Conservation (phyloP, 2,797 vertebrate species). For the Notolabrus celidotus region DNA sequence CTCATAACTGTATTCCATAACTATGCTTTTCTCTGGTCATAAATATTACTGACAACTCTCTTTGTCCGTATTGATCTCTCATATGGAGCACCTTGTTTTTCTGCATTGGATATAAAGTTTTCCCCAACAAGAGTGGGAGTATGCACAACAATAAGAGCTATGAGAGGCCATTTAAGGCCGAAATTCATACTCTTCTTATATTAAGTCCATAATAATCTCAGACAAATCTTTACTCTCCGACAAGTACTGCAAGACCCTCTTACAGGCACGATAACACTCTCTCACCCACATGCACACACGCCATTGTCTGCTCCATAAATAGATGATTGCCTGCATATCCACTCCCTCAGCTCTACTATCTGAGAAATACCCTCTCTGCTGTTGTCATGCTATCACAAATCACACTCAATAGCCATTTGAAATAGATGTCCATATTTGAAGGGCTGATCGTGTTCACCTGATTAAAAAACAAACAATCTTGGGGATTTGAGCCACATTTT, state of each 20-base stretch:
- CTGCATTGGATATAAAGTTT: conserved; percentile 14
- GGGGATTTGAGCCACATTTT: not conserved
- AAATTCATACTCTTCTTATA: not conserved
- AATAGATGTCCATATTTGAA: not conserved
- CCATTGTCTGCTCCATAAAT: not conserved
- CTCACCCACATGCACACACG: not conserved
- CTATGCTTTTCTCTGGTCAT: too few relatives aligned
- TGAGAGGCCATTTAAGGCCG: not conserved
- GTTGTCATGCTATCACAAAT: not conserved
- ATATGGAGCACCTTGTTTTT: not conserved
- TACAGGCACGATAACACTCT: not conserved
- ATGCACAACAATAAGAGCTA: not conserved
- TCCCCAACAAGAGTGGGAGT: not conserved
- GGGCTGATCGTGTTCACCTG: not conserved
- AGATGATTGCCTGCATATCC: not conserved
- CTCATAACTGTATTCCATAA: too few relatives aligned
- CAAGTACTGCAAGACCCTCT: not conserved
- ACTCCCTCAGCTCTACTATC: not conserved
- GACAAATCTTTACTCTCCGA: not conserved
- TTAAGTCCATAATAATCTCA: not conserved
- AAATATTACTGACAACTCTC: not conserved
- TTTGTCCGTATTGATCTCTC: conserved; percentile 4
- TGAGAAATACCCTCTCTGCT: not conserved
- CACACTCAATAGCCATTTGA: not conserved
- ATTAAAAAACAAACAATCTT: not conserved